Evolutionary conservation across 2,888 invertebrate genomes (phyloP), one percentile per base, ranked within the genome.

Genomic region (Punctoribates punctum): DNA sequence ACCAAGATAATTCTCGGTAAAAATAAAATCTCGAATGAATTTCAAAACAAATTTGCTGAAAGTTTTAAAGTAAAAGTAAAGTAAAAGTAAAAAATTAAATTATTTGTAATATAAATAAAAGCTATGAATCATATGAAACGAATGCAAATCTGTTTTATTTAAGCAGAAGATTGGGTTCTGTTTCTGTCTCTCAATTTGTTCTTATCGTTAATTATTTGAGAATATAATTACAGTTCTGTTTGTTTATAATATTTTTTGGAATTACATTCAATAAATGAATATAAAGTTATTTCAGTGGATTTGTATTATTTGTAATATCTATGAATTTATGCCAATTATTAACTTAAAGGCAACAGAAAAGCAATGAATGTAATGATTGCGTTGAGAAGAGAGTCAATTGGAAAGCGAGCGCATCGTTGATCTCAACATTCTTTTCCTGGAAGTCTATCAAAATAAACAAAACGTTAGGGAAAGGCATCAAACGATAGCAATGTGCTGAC

Each of bases 71-170:
- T 8, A 5, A 5, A 34, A 5, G 4, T 34, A 34, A 5, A 34
- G 8, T 34, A 5, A 5, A 67, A 38, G 8, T 20, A n/a, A 34
- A n/a, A 38, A 67, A 67, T 11, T 38, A 20, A 38, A 34, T 38
- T 9, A 27, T 38, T 2, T 0, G 9, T 38, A 67, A 38, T 34
- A 27, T 67, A 20, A 17, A 38, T 6, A 34, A 11, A 67, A 62
- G 34, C 25, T 27, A 34, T 67, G 65, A 67, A 3, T 67, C 65
- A 67, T 67, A 29, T 25, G 60, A 23, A 60, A 3, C 9, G 25
- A 20, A 72, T 48, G 72, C 48, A 72, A 72, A 72, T 72, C 72
- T 72, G 72, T n/a, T 72, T 48, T 72, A 72, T 48, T 72, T 72
- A 15, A 25, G 25, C 17, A 23, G 20, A 48, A 72, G 46, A 46